These are phyloP conservation scores for Catagonus wagneri DNA, from an alignment of 2,113 vertebrate genomes.

Conservation along the genomic window DNA sequence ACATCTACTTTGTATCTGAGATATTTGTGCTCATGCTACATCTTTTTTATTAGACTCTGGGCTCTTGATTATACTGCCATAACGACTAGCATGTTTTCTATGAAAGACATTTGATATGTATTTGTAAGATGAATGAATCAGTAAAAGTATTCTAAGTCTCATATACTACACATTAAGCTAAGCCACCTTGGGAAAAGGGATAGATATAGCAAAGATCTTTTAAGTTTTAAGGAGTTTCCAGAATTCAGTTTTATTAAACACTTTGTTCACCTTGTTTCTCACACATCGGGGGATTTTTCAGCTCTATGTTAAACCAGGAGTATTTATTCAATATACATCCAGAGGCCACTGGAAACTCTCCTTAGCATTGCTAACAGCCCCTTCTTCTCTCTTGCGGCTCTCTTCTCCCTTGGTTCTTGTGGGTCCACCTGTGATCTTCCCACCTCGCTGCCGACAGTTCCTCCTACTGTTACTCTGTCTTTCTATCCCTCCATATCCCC, in stretches of 20 bases:
- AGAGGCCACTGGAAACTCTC: not conserved
- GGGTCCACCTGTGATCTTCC: not conserved
- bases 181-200: not conserved
- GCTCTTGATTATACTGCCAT: not conserved
- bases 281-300: not conserved
- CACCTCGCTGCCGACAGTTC: not conserved
- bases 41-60: slow-evolving; percentile 5
- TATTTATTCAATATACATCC: not conserved
- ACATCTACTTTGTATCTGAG: not conserved
- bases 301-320: not conserved
- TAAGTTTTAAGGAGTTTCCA: slow-evolving; percentile 13
- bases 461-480: not conserved
- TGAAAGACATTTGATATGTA: not conserved
- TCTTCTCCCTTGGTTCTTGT: not conserved
- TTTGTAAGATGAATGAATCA: not conserved
- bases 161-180: not conserved
- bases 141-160: not conserved
- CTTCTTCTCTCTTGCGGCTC: not conserved
- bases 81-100: not conserved
- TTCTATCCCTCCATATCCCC: not conserved
- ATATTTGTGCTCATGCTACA: not conserved
- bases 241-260: not conserved
- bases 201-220: not conserved
- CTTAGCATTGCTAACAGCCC: not conserved
- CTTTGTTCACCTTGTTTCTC: slow-evolving; percentile 24